A percentile compares a stretch with the other conserved stretches of the same genome.
Evolutionary conservation across 1,140 invertebrate genomes (phyloP).

Genomic region (Pseudomyrmex pallidus): DNA sequence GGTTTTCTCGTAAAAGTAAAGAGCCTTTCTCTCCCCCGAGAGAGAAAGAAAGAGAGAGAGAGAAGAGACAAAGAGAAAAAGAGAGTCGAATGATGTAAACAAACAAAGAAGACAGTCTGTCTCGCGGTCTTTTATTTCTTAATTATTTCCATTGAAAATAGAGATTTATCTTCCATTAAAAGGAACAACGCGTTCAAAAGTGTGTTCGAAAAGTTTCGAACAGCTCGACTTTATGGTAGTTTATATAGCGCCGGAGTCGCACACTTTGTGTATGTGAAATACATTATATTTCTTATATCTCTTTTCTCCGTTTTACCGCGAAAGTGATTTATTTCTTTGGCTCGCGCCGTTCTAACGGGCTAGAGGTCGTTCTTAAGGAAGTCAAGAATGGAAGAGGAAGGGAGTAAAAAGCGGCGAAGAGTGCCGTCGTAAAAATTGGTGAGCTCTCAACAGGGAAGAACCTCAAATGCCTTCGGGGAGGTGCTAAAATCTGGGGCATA

Average conservation of each 20-base stretch:
- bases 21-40: too few species aligned
- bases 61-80: too few species aligned
- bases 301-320: not conserved
- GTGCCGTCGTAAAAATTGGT: conserved; percentile 78
- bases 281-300: not conserved
- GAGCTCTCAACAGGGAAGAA: conserved; percentile 75
- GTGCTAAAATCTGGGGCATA: conserved; percentile 81
- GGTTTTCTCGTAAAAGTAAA: not conserved
- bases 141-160: not conserved
- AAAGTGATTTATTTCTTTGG: conserved; percentile 43
- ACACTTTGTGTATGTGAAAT: not conserved
- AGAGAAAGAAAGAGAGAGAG: too few species aligned
- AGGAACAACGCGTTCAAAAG: too few species aligned
- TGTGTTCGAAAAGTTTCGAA: too few species aligned
- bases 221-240: too few species aligned
- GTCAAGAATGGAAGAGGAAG: not conserved
- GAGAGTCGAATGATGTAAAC: too few species aligned
- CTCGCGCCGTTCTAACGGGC: conserved; percentile 37
- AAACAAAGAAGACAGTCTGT: not conserved
- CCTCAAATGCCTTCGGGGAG: conserved; percentile 74
- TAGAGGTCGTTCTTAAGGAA: conserved; percentile 32
- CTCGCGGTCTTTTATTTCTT: not conserved
- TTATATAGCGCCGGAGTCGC: too few species aligned
- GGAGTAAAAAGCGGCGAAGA: conserved; percentile 41
- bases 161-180: too few species aligned